Percentiles rank a stretch among this genome's conserved stretches.
Evolutionary conservation across 2,113 vertebrate species (phyloP).

Genomic region (Centropristis striata): DNA sequence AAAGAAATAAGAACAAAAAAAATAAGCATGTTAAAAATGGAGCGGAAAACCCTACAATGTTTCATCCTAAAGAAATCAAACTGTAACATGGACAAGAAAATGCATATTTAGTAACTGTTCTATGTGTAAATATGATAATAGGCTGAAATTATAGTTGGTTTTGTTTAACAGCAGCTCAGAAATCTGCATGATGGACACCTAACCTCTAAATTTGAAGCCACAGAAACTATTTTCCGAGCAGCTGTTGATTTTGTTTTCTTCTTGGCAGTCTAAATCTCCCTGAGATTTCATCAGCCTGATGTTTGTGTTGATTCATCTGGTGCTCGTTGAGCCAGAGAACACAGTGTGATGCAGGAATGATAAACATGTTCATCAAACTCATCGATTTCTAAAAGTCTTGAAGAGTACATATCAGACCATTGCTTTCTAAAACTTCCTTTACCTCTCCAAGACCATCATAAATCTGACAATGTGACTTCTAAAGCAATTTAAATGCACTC

Average conservation of each 20-base stretch:
- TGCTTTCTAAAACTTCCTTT: no score
- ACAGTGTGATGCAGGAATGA: neutral
- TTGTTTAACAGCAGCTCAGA: neutral
- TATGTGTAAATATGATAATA: neutral
- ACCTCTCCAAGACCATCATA: neutral
- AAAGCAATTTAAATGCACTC: neutral
- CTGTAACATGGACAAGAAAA: neutral
- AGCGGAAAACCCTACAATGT: neutral
- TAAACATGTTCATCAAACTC: neutral
- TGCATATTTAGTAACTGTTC: neutral
- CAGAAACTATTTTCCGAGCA: slow-evolving; percentile 6
- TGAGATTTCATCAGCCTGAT: slow-evolving; percentile 6
- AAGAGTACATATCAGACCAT: neutral
- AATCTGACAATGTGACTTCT: slow-evolving; percentile 15
- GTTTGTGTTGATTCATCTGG: neutral
- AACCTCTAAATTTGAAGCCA: neutral
- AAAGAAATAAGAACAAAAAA: slow-evolving; percentile 1
- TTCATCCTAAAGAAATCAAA: neutral
- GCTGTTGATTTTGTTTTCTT: slow-evolving; percentile 2
- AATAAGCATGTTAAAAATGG: neutral
- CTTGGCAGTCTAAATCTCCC: neutral
- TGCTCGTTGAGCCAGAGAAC: neutral
- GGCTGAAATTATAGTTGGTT: neutral
- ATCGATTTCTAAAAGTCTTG: neutral
- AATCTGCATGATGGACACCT: neutral